Base-by-base conservation (phyloP, 1,140 invertebrate species). In the Camponotus floridanus region DNA sequence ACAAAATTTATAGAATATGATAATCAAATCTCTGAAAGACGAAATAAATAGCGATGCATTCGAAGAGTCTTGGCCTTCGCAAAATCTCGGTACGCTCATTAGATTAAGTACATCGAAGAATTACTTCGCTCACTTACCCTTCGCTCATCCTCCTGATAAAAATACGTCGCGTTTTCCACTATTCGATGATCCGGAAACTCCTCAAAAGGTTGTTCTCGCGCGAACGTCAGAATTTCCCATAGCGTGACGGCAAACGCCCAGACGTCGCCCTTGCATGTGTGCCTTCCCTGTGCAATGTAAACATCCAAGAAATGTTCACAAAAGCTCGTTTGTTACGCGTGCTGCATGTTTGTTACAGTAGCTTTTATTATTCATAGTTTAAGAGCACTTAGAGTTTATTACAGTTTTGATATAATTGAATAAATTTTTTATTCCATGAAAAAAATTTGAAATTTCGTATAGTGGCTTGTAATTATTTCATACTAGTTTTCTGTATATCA, bases 161-260 rank as follows among this genome's bases (percentile, higher is more conserved):
- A 97, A 91, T 96, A 96, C 78, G 96, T 96, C 80, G 97, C 96
- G 93, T 98, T 98, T 92, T 97, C 97, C 64, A 98, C 96, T 79
- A 98, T 97, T 91, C 97, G 97, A 91, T 97, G 96, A 95, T 98
- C 97, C 57, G 96, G 96, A 88, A 98, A 95, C 88, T 97, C 96
- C 90, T 97, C 96, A 93, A 97, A 98, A n/a, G 98, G 98, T 90
- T 98, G 97, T 86, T 98, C 97, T 62, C 97, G 94, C 9, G 97
- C 97, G 93, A 98, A 98, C 15, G 98, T 98, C 87, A 99, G 95
- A 68, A 98, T 97, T 95, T 98, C 98, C 98, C 98, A 99, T 42
- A 98, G 94, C 0, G 97, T 97, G 3, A 98, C 97, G 0, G 96
- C 97, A 93, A 97, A 98, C 1, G 97, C 95, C 97, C 97, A 98